Evolutionary conservation across 2,888 invertebrate species (phyloP).

Genomic region (Microctonus brassicae): DNA sequence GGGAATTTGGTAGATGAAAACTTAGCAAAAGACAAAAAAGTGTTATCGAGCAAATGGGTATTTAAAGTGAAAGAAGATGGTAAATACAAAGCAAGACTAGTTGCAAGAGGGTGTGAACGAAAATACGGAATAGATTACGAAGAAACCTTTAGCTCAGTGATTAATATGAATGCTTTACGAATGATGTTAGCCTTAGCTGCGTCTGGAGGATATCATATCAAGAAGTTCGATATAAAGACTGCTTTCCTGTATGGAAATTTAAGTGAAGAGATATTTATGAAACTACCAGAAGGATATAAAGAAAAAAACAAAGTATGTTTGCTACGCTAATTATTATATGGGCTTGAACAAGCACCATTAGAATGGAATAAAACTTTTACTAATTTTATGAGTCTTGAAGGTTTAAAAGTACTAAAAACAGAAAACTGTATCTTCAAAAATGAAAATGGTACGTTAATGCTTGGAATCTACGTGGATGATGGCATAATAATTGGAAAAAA

Average conservation of each 20-base stretch:
- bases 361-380: too few relatives aligned
- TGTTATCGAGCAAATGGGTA: too few relatives aligned
- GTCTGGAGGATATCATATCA: background rate
- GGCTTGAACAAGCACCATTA: conserved; percentile 15
- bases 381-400: too few relatives aligned
- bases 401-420: too few relatives aligned
- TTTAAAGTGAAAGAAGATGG: too few relatives aligned
- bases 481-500: too few relatives aligned
- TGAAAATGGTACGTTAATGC: too few relatives aligned
- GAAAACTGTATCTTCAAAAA: too few relatives aligned
- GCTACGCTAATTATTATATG: conserved; percentile 21
- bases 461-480: too few relatives aligned
- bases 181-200: conserved; percentile 24
- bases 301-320: conserved; percentile 12
- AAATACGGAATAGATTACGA: conserved; percentile 32
- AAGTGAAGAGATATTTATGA: conserved; percentile 34
- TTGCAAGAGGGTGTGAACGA: background rate
- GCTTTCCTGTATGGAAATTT: conserved; percentile 35
- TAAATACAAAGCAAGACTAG: too few relatives aligned
- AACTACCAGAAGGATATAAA: conserved; percentile 27
- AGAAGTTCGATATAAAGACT: conserved; percentile 34
- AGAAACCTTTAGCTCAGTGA: conserved; percentile 33
- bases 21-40: too few relatives aligned
- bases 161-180: conserved; percentile 26
- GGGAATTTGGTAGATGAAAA: conserved; percentile 19